A percentile compares a stretch with the other conserved stretches of the same genome.
Conservation (phyloP, 2,113 vertebrate species). For the Nothocercus nigrocapillus region DNA sequence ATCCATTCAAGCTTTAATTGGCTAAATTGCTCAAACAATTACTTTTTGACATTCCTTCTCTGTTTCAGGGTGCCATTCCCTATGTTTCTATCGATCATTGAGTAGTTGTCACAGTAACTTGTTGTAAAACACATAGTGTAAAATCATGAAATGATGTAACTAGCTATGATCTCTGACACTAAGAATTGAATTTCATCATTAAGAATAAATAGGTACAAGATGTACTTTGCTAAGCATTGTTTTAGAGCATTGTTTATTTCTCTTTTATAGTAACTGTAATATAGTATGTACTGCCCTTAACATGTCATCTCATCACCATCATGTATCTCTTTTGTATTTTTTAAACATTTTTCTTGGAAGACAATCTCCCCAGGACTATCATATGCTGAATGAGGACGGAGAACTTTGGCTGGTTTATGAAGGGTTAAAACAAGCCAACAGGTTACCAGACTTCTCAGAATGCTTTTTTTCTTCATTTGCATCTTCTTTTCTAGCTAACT, state of each 20-base stretch:
- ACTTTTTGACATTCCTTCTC: background rate
- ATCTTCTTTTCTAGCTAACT: conserved; percentile 74
- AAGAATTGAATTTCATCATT: background rate
- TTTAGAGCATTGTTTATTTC: background rate
- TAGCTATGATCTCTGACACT: background rate
- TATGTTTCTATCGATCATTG: background rate
- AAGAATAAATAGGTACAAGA: background rate
- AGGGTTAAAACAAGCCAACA: conserved; percentile 99
- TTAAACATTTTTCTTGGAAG: conserved; percentile 85
- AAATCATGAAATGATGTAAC: background rate
- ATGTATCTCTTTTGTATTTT: conserved; percentile 78
- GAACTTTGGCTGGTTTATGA: conserved; percentile 99
- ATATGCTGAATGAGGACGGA: conserved; percentile 97
- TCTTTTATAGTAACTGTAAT: conserved; percentile 18
- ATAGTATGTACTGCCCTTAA: conserved; percentile 37
- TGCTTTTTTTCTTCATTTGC: conserved; percentile 42
- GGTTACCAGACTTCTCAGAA: conserved; percentile 85
- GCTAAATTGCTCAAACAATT: background rate
- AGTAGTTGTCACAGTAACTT: background rate
- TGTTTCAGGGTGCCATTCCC: background rate
- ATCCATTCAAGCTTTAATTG: background rate
- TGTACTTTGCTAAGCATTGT: background rate
- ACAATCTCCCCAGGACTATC: conserved; percentile 90
- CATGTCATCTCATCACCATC: conserved; percentile 60
- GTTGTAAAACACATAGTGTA: background rate